phyloP scores from a whole-genome alignment of 2,888 invertebrate genomes.

The Monoplex corrugatus region DNA sequence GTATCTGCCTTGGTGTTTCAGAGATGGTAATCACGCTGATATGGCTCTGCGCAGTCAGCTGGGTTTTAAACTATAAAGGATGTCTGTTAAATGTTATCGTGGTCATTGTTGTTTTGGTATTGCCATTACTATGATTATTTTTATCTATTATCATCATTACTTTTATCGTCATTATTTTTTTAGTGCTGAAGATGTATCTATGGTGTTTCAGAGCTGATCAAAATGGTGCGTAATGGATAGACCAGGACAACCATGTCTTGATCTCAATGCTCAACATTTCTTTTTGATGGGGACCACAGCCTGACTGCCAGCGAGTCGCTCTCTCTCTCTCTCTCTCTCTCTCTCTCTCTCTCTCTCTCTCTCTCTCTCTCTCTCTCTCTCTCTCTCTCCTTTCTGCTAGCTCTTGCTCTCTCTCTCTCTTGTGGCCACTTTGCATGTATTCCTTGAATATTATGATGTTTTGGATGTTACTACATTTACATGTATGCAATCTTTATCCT shows the following conservation, averaged over 20 bases:
- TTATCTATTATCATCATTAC: no score
- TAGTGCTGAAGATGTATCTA: no score
- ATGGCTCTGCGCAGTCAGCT: no score
- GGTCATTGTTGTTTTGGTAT: no score
- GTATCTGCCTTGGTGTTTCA: no score
- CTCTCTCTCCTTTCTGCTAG: not conserved
- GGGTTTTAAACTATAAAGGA: no score
- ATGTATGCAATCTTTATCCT: not conserved
- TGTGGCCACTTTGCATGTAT: not conserved
- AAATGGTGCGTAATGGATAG: constrained; percentile 71
- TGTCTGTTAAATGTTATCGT: no score
- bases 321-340: not conserved
- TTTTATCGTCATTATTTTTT: no score
- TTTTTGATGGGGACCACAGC: not conserved
- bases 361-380: not conserved
- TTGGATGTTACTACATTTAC: no score
- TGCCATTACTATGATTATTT: no score
- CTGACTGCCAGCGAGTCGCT: not conserved
- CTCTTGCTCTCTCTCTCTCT: not conserved
- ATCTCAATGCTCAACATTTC: not conserved
- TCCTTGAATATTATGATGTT: no score
- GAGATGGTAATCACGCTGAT: no score
- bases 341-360: not conserved
- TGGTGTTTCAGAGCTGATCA: constrained; percentile 67
- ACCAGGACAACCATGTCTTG: not conserved